Evolutionary conservation across 2,888 invertebrate genomes (phyloP), one percentile per base, ranked within the genome.

Genomic region (Dasysyrphus tricinctus): DNA sequence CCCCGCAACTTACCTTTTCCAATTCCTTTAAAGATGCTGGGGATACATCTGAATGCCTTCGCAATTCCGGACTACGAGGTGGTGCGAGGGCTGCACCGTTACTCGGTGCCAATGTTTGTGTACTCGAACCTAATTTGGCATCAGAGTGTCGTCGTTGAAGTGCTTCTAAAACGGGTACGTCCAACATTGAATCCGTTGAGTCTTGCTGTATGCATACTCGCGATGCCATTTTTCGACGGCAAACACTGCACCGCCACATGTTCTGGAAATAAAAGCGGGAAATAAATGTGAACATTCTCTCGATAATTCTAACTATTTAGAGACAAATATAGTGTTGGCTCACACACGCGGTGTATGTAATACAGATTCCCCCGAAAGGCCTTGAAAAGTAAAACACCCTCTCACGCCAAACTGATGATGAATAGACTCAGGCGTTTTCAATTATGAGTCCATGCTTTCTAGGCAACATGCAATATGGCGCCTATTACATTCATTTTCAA

Each of bases 191-290:
- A 92, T 97, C 97, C n/a, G 96, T 96, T 86, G 97, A 97, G 91
- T 97, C 97, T 91, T 97, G 97, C 5, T 95, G 94, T 39, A 97
- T 94, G 67, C 96, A 96, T 39, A 96, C 94, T 37, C 97, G 94
- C 14, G 96, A 96, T 75, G 95, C 96, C 88, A 97, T 94, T 93
- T 97, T 97, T 88, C 96, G 95, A 39, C 97, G 95, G 91, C 97
- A 98, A 19, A 97, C 97, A 88, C 97, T 97, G 93, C 97, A 98
- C 80, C 96, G 95, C 97, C 97, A 98, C 89, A 95, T 95, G 88
- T 93, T 95, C 96, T 96, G 92, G 0, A 90, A 89, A 75, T 44
- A 56, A 56, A 57, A 39, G 69, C 12, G 24, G 56, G 34, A 80
- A 76, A 83, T 75, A 9, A 80, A 59, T 72, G 34, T 57, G 39